phyloP scores from a whole-genome alignment of 2,888 invertebrate species.

The Cosmopolites sordidus region DNA sequence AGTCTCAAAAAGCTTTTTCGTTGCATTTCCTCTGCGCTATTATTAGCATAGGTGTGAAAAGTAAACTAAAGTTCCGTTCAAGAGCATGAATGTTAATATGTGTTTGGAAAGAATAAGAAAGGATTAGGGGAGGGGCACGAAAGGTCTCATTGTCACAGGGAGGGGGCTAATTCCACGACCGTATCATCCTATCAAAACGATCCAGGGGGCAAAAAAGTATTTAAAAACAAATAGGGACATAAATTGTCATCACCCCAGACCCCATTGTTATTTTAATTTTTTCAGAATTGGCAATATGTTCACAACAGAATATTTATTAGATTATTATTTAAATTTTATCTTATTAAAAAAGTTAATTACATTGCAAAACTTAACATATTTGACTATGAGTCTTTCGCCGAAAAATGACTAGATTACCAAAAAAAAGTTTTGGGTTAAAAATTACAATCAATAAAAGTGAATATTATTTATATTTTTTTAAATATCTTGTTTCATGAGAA shows the following conservation, averaged over 20 bases:
- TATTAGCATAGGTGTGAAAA: conserved; percentile 16
- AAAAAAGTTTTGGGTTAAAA: no score
- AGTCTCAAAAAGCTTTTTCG: background rate
- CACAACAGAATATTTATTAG: no score
- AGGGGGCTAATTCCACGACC: background rate
- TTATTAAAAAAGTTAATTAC: no score
- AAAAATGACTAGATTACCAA: no score
- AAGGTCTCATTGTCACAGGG: background rate
- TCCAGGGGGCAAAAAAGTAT: background rate
- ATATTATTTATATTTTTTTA: no score
- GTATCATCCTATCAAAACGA: background rate
- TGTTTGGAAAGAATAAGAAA: conserved; percentile 13
- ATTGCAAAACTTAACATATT: no score
- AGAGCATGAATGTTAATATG: conserved; percentile 9
- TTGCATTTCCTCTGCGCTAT: background rate
- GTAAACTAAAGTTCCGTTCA: conserved; percentile 8
- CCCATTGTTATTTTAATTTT: background rate
- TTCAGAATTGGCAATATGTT: no score
- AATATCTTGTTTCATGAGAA: no score
- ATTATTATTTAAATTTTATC: no score
- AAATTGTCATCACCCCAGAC: background rate
- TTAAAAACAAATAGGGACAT: background rate
- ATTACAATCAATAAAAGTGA: no score
- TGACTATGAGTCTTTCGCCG: no score
- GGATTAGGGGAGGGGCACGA: conserved; percentile 6